A percentile compares a stretch with the other conserved stretches of the same genome.
These are phyloP conservation scores for Lanius collurio DNA, from an alignment of 2,113 vertebrate genomes.

Conservation along the genomic window DNA sequence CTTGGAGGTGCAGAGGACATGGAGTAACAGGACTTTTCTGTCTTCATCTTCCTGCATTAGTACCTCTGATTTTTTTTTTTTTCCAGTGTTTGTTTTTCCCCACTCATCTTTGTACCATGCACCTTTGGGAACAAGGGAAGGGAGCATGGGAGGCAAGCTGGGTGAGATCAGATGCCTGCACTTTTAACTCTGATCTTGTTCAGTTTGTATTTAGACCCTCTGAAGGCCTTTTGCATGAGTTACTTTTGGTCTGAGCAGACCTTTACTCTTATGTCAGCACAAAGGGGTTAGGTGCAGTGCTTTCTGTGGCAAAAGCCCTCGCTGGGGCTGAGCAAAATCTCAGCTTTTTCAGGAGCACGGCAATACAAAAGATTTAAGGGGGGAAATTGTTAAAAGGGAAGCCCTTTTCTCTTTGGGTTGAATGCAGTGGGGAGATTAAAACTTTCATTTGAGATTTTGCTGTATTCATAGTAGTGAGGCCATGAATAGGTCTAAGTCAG, in stretches of 20 bases:
- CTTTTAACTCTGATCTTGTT: slow-evolving; percentile 43
- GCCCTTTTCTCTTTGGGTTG: slow-evolving; percentile 80
- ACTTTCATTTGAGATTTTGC: slow-evolving; percentile 86
- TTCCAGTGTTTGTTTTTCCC: not conserved
- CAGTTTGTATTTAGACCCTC: not conserved
- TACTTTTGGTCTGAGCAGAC: slow-evolving; percentile 67
- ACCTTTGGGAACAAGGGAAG: not conserved
- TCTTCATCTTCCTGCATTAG: not conserved
- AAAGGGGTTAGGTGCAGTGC: slow-evolving; percentile 75
- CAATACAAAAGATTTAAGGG: slow-evolving; percentile 84
- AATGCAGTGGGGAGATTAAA: slow-evolving; percentile 86
- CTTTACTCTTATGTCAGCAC: slow-evolving; percentile 66
- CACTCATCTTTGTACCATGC: accelerated
- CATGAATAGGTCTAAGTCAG: slow-evolving; percentile 77
- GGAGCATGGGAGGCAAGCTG: not conserved
- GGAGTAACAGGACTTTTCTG: not conserved
- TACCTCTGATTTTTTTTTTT: too few relatives aligned
- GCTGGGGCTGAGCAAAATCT: slow-evolving; percentile 81
- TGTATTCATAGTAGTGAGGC: slow-evolving; percentile 81
- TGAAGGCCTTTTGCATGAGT: slow-evolving; percentile 52
- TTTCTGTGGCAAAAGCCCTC: slow-evolving; percentile 80
- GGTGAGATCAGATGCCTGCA: not conserved
- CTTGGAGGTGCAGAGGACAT: not conserved
- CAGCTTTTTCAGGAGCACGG: slow-evolving; percentile 77
- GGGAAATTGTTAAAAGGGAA: slow-evolving; percentile 87